Conservation (phyloP, 2,113 vertebrate species). For the Leucopsar rothschildi region DNA sequence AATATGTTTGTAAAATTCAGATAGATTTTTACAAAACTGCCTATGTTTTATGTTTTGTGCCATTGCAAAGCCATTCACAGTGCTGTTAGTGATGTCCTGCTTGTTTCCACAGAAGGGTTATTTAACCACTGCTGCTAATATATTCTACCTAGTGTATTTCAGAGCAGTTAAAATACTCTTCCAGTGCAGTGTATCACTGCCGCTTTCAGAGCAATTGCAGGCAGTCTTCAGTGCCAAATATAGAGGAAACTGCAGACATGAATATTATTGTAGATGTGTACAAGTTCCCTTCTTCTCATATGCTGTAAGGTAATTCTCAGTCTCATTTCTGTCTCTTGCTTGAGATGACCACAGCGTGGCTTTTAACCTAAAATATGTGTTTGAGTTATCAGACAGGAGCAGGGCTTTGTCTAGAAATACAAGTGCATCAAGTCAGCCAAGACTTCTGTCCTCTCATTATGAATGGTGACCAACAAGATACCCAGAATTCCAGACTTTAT, state of each 20-base stretch:
- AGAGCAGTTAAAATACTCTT: background rate
- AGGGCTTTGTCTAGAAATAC: background rate
- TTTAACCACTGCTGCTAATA: background rate
- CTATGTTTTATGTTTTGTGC: background rate
- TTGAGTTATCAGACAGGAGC: background rate
- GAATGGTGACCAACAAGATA: background rate
- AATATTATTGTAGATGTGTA: background rate
- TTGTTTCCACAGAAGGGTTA: background rate
- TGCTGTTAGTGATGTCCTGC: background rate
- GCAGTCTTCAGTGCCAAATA: background rate
- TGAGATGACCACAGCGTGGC: accelerated
- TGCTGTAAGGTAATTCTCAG: background rate
- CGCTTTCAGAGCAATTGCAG: background rate
- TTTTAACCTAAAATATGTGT: background rate
- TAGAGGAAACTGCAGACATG: background rate
- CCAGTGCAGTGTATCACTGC: background rate
- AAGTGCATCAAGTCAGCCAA: background rate
- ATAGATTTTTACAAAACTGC: background rate
- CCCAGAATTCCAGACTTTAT: background rate
- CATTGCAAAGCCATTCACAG: background rate
- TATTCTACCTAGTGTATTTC: background rate
- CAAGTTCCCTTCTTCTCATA: background rate
- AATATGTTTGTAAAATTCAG: background rate
- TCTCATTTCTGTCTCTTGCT: background rate
- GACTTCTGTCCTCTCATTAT: background rate